phyloP scores from a whole-genome alignment of 2,113 vertebrate genomes.

The Thamnaconus septentrionalis region DNA sequence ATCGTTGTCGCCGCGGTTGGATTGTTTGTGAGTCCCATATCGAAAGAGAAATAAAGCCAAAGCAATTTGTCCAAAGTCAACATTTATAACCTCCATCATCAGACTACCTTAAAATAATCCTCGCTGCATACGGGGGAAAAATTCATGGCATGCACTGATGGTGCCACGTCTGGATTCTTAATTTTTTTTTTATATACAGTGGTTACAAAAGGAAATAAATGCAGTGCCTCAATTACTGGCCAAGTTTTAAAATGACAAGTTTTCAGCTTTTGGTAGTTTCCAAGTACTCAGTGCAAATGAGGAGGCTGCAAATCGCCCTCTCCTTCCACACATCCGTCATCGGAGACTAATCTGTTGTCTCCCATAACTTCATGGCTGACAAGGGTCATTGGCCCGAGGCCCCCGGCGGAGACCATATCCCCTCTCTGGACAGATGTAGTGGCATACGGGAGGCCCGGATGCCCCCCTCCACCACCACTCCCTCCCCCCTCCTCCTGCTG shows the following conservation, averaged over 20 bases:
- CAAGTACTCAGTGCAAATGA: slow-evolving; percentile 39
- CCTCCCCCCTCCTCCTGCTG: slow-evolving; percentile 70
- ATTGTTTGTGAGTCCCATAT: too few species aligned
- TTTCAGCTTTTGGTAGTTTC: too few species aligned
- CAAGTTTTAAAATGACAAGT: too few species aligned
- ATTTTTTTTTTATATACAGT: too few species aligned
- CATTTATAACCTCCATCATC: not conserved
- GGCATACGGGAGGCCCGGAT: slow-evolving; percentile 70
- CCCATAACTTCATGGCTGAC: slow-evolving; percentile 79
- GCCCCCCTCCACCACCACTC: slow-evolving; percentile 39
- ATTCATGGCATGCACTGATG: too few species aligned
- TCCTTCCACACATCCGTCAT: slow-evolving; percentile 67
- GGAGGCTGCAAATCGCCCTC: slow-evolving; percentile 39
- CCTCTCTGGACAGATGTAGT: slow-evolving; percentile 68
- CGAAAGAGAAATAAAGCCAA: slow-evolving; percentile 23
- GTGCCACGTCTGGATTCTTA: too few species aligned
- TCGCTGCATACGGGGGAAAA: too few species aligned
- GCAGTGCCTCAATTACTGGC: too few species aligned
- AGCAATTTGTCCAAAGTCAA: slow-evolving; percentile 23
- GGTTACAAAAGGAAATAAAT: too few species aligned
- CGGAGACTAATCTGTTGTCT: slow-evolving; percentile 68
- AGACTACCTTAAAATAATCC: too few species aligned
- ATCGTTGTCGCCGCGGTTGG: slow-evolving; percentile 28
- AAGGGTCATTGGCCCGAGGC: slow-evolving; percentile 81
- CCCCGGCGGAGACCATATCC: slow-evolving; percentile 58